These are phyloP conservation scores for Arbacia lixula DNA, from an alignment of 53 echinoderm and acorn worm species.

Conservation along the genomic window DNA sequence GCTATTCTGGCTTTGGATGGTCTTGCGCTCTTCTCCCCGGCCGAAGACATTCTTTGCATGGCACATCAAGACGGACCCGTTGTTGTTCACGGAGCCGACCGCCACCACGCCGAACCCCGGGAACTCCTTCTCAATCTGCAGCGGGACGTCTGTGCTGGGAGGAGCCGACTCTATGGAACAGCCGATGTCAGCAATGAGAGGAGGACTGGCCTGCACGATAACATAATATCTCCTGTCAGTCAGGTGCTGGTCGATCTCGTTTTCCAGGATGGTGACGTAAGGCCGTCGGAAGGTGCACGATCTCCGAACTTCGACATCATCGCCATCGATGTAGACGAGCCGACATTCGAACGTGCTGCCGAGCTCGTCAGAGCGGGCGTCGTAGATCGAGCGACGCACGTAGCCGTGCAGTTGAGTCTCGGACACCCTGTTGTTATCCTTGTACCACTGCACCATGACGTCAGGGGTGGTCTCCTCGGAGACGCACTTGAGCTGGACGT, in stretches of 20 bases:
- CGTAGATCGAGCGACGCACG: neutral
- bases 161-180: constrained; percentile 22
- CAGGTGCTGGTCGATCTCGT: neutral
- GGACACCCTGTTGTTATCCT: neutral
- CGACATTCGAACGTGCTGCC: constrained; percentile 34
- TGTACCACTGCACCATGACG: constrained; percentile 37
- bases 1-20: constrained; percentile 23
- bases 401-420: neutral
- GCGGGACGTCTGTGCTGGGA: too few species aligned
- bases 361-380: neutral
- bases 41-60: constrained; percentile 38
- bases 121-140: too few species aligned
- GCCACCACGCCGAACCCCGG: constrained; percentile 46
- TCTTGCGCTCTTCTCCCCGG: neutral
- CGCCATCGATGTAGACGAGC: neutral
- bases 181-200: constrained; percentile 25
- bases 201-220: constrained; percentile 8
- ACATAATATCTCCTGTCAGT: neutral
- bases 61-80: constrained; percentile 38
- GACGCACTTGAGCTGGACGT: neutral
- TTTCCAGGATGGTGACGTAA: neutral
- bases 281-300: constrained; percentile 14
- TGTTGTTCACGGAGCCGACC: constrained; percentile 21
- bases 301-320: neutral
- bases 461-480: constrained; percentile 28